Percentiles rank a stretch among this genome's conserved stretches.
Conservation (phyloP, 1,140 invertebrate species). For the Dysdera silvatica region DNA sequence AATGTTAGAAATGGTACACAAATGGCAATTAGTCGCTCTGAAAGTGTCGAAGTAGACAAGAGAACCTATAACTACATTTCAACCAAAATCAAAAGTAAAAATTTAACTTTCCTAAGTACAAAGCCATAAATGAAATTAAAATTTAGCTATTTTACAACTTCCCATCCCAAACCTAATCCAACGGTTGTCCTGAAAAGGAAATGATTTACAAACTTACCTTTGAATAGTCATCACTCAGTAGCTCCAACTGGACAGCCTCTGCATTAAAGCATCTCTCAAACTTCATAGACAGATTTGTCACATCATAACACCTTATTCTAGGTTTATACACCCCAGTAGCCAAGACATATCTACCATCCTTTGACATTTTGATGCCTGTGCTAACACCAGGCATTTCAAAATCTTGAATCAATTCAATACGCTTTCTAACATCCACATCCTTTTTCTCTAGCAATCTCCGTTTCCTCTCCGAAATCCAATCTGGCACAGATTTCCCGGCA, state of each 20-base stretch:
- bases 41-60: too few species aligned
- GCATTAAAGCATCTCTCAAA: slow-evolving; percentile 98
- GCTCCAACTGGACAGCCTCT: slow-evolving; percentile 80
- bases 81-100: too few species aligned
- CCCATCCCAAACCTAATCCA: too few species aligned
- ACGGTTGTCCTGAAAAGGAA: too few species aligned
- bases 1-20: too few species aligned
- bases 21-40: too few species aligned
- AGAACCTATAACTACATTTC: too few species aligned
- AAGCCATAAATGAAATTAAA: too few species aligned
- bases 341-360: slow-evolving; percentile 85
- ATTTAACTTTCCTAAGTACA: too few species aligned
- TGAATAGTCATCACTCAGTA: slow-evolving; percentile 80
- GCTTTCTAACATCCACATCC: slow-evolving; percentile 76
- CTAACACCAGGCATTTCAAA: slow-evolving; percentile 97
- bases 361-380: slow-evolving; percentile 72
- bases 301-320: slow-evolving; percentile 89
- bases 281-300: slow-evolving; percentile 91
- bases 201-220: slow-evolving; percentile 64
- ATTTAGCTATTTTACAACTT: too few species aligned
- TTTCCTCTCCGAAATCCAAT: slow-evolving; percentile 90
- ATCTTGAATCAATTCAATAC: slow-evolving; percentile 96
- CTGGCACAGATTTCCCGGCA: slow-evolving; percentile 89
- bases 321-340: slow-evolving; percentile 91
- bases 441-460: slow-evolving; percentile 75